Evolutionary conservation across 2,888 invertebrate genomes (phyloP).

Genomic region (Frankliniella fusca): DNA sequence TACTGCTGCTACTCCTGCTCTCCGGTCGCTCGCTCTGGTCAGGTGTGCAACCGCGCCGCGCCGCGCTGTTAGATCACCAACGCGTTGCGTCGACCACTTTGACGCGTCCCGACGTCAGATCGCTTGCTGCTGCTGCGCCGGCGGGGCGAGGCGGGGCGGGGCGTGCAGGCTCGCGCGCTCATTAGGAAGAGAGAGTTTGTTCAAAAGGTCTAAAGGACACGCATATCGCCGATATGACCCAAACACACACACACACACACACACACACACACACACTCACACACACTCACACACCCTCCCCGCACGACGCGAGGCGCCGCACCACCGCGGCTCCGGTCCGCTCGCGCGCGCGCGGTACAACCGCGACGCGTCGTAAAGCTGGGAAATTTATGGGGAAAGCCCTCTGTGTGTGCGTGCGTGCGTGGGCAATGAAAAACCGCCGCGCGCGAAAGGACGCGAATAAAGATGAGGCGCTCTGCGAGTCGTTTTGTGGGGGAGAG

Average conservation of each 20-base stretch:
- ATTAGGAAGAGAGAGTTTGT: slow-evolving; percentile 16
- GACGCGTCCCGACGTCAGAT: too few relatives aligned
- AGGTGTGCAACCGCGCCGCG: neutral
- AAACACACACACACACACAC: too few relatives aligned
- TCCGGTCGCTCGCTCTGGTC: neutral
- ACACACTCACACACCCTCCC: too few relatives aligned
- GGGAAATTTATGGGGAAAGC: slow-evolving; percentile 19
- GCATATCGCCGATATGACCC: too few relatives aligned
- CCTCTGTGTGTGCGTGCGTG: neutral
- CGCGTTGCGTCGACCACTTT: neutral
- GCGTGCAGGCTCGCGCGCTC: neutral
- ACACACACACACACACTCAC: too few relatives aligned
- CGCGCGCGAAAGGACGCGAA: neutral
- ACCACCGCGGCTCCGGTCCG: too few relatives aligned
- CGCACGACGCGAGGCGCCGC: too few relatives aligned
- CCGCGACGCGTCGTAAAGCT: neutral
- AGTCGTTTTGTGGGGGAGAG: neutral
- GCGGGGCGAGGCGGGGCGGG: too few relatives aligned
- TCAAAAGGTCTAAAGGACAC: too few relatives aligned
- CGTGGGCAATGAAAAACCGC: slow-evolving; percentile 8
- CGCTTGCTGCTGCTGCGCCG: too few relatives aligned
- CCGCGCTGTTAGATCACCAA: neutral
- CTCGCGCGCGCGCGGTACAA: neutral
- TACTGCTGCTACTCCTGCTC: too few relatives aligned
- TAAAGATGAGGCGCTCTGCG: neutral